phyloP scores from a whole-genome alignment of 92 coral and sea anemone species.

The Siderastrea siderea region DNA sequence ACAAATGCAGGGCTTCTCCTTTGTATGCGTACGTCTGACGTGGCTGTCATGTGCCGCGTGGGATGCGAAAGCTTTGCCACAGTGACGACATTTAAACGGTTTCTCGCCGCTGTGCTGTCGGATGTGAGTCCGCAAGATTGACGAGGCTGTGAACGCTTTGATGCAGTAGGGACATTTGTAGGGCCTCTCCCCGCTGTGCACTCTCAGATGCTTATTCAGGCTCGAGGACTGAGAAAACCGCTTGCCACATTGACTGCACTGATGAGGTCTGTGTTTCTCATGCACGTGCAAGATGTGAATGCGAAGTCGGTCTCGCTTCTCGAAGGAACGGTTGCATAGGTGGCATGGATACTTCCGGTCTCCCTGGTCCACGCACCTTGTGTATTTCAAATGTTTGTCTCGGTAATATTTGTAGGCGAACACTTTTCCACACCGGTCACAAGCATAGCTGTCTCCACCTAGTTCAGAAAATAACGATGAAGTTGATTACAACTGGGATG shows the following conservation, averaged over 20 bases:
- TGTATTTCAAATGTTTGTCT: slow-evolving; percentile 97
- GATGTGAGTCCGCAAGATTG: slow-evolving; percentile 95
- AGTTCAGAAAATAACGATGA: neutral
- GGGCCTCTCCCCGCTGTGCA: slow-evolving; percentile 98
- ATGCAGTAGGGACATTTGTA: slow-evolving; percentile 97
- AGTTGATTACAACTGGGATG: no score
- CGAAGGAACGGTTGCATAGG: slow-evolving; percentile 98
- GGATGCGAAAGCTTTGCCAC: slow-evolving; percentile 99
- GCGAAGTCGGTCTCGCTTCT: slow-evolving; percentile 97
- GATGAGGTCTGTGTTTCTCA: slow-evolving; percentile 99
- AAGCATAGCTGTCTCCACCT: slow-evolving; percentile 88
- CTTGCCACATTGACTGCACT: slow-evolving; percentile 97
- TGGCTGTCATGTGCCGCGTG: slow-evolving; percentile 99
- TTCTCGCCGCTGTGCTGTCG: slow-evolving; percentile 99
- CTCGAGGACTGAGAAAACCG: slow-evolving; percentile 98
- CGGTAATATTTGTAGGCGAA: slow-evolving; percentile 98
- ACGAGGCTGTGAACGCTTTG: slow-evolving; percentile 98
- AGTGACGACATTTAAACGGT: slow-evolving; percentile 98
- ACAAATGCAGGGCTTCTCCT: slow-evolving; percentile 97
- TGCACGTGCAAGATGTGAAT: slow-evolving; percentile 98
- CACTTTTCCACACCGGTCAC: slow-evolving; percentile 99
- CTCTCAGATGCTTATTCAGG: slow-evolving; percentile 93
- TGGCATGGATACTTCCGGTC: slow-evolving; percentile 97
- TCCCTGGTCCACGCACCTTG: slow-evolving; percentile 98
- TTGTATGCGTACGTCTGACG: slow-evolving; percentile 99